Conservation (phyloP, 2,113 vertebrate genomes). For the Sebastes fasciatus region DNA sequence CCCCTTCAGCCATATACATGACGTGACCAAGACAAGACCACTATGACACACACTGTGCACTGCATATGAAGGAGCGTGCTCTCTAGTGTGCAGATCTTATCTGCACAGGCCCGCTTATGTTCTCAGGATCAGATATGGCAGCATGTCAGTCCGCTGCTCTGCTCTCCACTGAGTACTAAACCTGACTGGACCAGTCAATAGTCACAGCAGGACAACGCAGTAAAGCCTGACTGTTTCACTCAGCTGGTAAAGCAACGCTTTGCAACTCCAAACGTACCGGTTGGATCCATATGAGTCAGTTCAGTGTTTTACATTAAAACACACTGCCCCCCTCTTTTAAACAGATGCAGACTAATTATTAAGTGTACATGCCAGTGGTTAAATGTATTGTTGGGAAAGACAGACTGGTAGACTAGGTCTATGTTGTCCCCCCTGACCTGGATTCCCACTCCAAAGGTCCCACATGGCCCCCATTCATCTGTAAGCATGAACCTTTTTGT, state of each 20-base stretch:
- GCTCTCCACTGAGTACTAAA: neutral
- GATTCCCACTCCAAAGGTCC: neutral
- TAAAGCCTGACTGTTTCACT: neutral
- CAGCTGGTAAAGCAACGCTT: neutral
- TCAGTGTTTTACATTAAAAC: neutral
- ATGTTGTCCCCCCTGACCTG: conserved; percentile 14
- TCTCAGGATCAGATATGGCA: conserved; percentile 43
- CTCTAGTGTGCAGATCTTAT: conserved; percentile 21
- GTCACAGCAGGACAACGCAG: neutral
- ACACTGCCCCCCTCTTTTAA: neutral
- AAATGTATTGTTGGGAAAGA: conserved; percentile 23
- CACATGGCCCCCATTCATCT: neutral
- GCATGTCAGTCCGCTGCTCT: conserved; percentile 5
- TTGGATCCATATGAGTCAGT: neutral
- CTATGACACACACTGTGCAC: neutral
- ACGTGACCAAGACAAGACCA: neutral
- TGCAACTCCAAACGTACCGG: neutral
- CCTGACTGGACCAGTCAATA: neutral
- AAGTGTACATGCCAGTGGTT: conserved; percentile 19
- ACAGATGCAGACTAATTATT: conserved; percentile 14
- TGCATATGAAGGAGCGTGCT: conserved; percentile 1
- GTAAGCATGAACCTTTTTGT: neutral
- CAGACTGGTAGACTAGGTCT: neutral
- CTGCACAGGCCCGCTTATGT: conserved; percentile 30
- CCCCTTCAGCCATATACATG: neutral